Conservation (phyloP, 2,888 invertebrate species). For the Adelognathus sp. region DNA sequence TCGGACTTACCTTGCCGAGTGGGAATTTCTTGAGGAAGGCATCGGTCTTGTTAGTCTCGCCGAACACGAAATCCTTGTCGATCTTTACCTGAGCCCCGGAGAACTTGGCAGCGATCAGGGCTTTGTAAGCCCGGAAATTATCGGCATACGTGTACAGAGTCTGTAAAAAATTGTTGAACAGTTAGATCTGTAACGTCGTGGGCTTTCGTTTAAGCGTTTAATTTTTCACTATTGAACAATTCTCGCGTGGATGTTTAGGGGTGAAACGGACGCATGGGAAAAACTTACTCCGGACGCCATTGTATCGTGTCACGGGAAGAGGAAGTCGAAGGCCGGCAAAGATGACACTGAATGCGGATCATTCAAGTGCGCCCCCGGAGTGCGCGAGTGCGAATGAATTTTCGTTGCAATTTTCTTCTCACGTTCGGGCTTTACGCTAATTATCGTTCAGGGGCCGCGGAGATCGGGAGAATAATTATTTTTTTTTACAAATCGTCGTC, state of each 20-base stretch:
- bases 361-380: conserved; percentile 58
- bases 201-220: conserved; percentile 24
- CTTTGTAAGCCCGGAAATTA: conserved; percentile 99
- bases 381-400: conserved; percentile 40
- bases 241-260: conserved; percentile 73
- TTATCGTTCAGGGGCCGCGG: neutral
- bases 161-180: conserved; percentile 83
- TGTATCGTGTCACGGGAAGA: conserved; percentile 78
- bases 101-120: conserved; percentile 98
- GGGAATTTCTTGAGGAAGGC: conserved; percentile 97
- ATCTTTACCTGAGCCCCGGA: conserved; percentile 94
- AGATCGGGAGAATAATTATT: neutral
- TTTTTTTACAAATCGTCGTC: conserved; percentile 7
- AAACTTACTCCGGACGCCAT: conserved; percentile 84
- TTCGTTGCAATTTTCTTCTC: neutral
- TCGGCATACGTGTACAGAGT: conserved; percentile 99
- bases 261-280: conserved; percentile 72
- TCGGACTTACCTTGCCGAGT: conserved; percentile 92
- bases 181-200: conserved; percentile 36
- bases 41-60: conserved; percentile 94
- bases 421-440: neutral
- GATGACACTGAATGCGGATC: conserved; percentile 62
- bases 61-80: conserved; percentile 93
- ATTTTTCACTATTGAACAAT: conserved; percentile 4
- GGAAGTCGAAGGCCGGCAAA: conserved; percentile 80